Evolutionary conservation across 2,797 vertebrate genomes (phyloP), one percentile per base, ranked within the genome.

Genomic region (Gymnoscopelus braueri): DNA sequence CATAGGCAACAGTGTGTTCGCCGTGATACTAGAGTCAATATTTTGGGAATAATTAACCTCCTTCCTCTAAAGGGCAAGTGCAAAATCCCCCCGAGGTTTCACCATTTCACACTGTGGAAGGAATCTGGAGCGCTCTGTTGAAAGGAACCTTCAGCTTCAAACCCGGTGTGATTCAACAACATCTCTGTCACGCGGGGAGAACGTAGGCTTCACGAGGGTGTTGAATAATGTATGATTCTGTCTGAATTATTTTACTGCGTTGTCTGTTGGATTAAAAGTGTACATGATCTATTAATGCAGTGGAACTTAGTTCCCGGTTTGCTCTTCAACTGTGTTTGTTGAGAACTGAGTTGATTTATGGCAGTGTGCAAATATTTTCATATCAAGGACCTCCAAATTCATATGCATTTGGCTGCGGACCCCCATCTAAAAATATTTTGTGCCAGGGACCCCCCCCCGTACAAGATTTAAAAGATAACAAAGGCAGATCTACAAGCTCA

Each of bases 1-100:
- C 72, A 87, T 74, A 84, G 79, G 70, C 63, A 10, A 44, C 39
- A 52, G 67, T 55, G 83, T 79, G 79, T 89, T 90, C 85, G 85
- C 86, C 65, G 50, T n/a, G 57, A 66, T 81, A 68, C 71, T 2
- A 79, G 88, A 70, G 77, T 74, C 87, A 90, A 92, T 88, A 90
- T 73, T 92, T 77, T 85, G 10, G 39, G 62, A 67, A 72, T 70
- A 81, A 90, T 91, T 87, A 75, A 75, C 66, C 65, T 57, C 11
- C 12, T 68, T 67, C 64, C 78, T 55, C 80, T 73, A 82, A 85
- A 39, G 60, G 58, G 24, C 60, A 53, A 51, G 70, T 78, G 55
- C 65, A 54, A 14, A 61, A 44, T 51, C 2, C 59, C 14, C 23
- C 8, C 49, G 39, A 44, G 39, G 39, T 10, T 53, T 35, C 8